A percentile compares a stretch with the other conserved stretches of the same genome.
Evolutionary conservation across 2,113 vertebrate species (phyloP).

Genomic region (Pyxicephalus adspersus): DNA sequence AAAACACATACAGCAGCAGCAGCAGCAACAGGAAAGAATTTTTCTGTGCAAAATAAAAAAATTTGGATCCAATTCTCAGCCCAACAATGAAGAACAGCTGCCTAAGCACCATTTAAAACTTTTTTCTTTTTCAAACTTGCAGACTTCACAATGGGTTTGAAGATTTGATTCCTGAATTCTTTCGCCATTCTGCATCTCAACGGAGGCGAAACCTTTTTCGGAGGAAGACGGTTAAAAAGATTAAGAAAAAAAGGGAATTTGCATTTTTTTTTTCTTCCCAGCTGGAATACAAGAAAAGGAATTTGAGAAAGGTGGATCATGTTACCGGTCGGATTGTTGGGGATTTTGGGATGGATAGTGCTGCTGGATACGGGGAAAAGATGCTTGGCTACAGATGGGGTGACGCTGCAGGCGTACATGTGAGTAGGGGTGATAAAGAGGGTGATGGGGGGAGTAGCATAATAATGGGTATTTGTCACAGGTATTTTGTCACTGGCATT

Average conservation of each 20-base stretch:
- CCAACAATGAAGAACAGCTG: slow-evolving; percentile 43
- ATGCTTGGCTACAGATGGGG: slow-evolving; percentile 61
- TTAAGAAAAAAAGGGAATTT: too few species aligned
- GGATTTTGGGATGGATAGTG: slow-evolving; percentile 47
- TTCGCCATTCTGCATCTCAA: background rate
- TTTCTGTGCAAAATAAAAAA: slow-evolving; percentile 35
- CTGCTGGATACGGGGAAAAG: background rate
- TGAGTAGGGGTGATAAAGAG: slow-evolving; percentile 72
- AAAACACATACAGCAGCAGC: slow-evolving; percentile 35
- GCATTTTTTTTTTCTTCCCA: too few species aligned
- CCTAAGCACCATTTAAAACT: background rate
- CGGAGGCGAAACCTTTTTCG: too few species aligned
- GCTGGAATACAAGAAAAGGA: background rate
- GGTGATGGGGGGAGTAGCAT: too few species aligned
- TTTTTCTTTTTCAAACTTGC: slow-evolving; percentile 2
- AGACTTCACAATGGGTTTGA: background rate
- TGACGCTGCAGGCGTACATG: slow-evolving; percentile 79
- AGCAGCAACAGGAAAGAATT: slow-evolving; percentile 29
- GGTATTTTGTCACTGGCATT: too few species aligned
- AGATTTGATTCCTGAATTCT: background rate
- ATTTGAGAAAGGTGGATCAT: background rate
- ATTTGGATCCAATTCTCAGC: slow-evolving; percentile 20
- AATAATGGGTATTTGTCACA: too few species aligned
- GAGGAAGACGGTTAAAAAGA: background rate
- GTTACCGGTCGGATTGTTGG: slow-evolving; percentile 52